Evolutionary conservation across 2,888 invertebrate species (phyloP).

Genomic region (Napeogenes sylphis): DNA sequence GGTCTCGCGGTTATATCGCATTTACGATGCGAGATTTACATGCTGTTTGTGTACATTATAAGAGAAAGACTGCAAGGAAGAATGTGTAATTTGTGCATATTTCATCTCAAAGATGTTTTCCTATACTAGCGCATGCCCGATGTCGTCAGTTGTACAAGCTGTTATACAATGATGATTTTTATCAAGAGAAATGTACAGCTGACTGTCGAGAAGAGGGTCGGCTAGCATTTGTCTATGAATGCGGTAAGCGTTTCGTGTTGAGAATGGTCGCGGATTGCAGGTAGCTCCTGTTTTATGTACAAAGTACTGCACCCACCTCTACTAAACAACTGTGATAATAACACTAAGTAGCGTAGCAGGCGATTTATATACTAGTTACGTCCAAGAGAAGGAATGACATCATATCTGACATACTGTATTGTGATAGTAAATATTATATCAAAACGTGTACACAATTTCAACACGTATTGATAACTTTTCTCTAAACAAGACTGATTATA

Average conservation of each 20-base stretch:
- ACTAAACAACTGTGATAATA: conserved; percentile 79
- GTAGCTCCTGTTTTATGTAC: conserved; percentile 75
- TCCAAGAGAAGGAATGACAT: conserved; percentile 78
- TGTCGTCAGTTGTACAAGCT: conserved; percentile 43
- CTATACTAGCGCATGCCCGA: conserved; percentile 54
- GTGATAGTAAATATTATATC: conserved; percentile 65
- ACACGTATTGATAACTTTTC: conserved; percentile 71
- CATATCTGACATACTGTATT: conserved; percentile 79
- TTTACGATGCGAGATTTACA: conserved; percentile 60
- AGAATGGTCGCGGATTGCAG: conserved; percentile 64
- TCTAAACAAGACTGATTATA: conserved; percentile 80
- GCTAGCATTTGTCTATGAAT: conserved; percentile 50
- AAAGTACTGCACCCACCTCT: conserved; percentile 79
- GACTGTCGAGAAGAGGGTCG: conserved; percentile 50
- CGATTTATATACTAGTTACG: conserved; percentile 77
- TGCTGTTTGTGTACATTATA: conserved; percentile 72
- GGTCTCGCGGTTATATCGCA: conserved; percentile 55
- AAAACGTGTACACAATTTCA: conserved; percentile 53
- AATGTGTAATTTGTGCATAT: conserved; percentile 65
- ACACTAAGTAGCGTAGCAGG: conserved; percentile 79
- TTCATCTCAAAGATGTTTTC: conserved; percentile 69
- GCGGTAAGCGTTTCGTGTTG: conserved; percentile 56
- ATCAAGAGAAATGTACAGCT: conserved; percentile 31
- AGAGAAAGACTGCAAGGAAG: conserved; percentile 73
- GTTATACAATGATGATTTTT: conserved; percentile 44